Percentiles rank a stretch among this genome's conserved stretches.
Evolutionary conservation across 2,797 vertebrate species (phyloP).

Genomic region (Pseudochirops cupreus): DNA sequence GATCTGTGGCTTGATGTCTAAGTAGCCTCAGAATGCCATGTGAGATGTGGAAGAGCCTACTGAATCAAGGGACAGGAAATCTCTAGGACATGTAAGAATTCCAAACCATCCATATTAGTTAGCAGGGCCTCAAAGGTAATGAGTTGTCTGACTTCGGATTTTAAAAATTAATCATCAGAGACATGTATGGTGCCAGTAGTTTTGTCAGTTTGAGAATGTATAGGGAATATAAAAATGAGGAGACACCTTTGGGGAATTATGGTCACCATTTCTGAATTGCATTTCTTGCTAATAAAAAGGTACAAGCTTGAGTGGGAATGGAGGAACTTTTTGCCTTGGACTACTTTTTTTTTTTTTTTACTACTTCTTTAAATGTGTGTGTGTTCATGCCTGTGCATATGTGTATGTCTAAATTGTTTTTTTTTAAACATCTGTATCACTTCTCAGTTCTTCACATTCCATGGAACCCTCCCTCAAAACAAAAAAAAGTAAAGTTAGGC

Average conservation of each 20-base stretch:
- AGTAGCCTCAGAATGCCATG: conserved; percentile 43
- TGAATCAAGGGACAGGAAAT: conserved; percentile 46
- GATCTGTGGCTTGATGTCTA: conserved; percentile 38
- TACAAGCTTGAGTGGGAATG: background rate
- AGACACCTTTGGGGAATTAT: background rate
- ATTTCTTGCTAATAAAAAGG: conserved; percentile 36
- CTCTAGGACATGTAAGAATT: conserved; percentile 21
- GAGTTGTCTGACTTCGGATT: conserved; percentile 17
- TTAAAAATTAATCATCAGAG: conserved; percentile 28
- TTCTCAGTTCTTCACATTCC: background rate
- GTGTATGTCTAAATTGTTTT: background rate
- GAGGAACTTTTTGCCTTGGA: conserved; percentile 24
- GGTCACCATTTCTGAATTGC: background rate
- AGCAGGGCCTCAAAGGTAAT: conserved; percentile 9
- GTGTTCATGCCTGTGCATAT: too few relatives aligned
- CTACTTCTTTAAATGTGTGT: background rate
- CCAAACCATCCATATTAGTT: background rate
- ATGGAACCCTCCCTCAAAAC: background rate
- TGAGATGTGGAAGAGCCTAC: conserved; percentile 38
- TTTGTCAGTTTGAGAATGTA: conserved; percentile 10
- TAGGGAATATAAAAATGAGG: background rate
- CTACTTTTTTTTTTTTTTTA: background rate
- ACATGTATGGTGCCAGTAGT: background rate
- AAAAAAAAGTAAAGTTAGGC: background rate
- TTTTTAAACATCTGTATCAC: background rate